Evolutionary conservation across 2,797 vertebrate species (phyloP).

Genomic region (Phoxinus dragarum): DNA sequence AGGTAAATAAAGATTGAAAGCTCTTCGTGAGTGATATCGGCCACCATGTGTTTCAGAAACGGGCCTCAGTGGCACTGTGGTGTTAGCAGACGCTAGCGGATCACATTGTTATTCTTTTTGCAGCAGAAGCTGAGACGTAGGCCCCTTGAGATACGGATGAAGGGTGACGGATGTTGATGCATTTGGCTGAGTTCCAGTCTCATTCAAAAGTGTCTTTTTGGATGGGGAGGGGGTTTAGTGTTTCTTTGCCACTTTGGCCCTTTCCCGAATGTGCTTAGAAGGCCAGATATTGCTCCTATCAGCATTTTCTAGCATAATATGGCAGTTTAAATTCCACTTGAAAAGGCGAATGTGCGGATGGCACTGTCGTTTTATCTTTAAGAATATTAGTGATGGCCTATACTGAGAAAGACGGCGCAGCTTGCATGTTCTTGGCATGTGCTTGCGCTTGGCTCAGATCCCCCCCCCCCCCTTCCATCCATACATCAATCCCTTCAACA

Average conservation of each 20-base stretch:
- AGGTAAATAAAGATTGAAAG: slow-evolving; percentile 60
- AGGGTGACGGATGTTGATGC: slow-evolving; percentile 14
- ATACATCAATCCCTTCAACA: slow-evolving; percentile 56
- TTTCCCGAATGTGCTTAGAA: slow-evolving; percentile 48
- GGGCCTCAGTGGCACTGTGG: slow-evolving; percentile 28
- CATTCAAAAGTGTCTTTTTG: slow-evolving; percentile 48
- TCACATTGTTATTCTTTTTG: slow-evolving; percentile 50
- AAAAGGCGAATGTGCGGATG: background rate
- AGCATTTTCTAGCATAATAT: slow-evolving; percentile 32
- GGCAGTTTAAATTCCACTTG: slow-evolving; percentile 32
- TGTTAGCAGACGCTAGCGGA: slow-evolving; percentile 41
- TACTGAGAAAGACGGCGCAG: slow-evolving; percentile 49
- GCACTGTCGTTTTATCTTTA: slow-evolving; percentile 40
- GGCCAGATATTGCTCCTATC: slow-evolving; percentile 40
- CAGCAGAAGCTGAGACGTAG: slow-evolving; percentile 50
- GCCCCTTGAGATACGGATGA: slow-evolving; percentile 52
- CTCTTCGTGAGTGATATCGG: slow-evolving; percentile 49
- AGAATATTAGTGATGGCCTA: slow-evolving; percentile 41
- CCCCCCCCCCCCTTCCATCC: slow-evolving; percentile 31
- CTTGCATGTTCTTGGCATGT: slow-evolving; percentile 61
- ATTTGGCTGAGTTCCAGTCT: slow-evolving; percentile 51
- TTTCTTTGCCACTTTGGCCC: slow-evolving; percentile 37
- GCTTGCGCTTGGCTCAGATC: slow-evolving; percentile 40
- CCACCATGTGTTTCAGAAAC: slow-evolving; percentile 57
- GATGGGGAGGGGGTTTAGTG: slow-evolving; percentile 35